phyloP scores from a whole-genome alignment of 2,113 vertebrate species.

The Chloropsis cyanopogon region DNA sequence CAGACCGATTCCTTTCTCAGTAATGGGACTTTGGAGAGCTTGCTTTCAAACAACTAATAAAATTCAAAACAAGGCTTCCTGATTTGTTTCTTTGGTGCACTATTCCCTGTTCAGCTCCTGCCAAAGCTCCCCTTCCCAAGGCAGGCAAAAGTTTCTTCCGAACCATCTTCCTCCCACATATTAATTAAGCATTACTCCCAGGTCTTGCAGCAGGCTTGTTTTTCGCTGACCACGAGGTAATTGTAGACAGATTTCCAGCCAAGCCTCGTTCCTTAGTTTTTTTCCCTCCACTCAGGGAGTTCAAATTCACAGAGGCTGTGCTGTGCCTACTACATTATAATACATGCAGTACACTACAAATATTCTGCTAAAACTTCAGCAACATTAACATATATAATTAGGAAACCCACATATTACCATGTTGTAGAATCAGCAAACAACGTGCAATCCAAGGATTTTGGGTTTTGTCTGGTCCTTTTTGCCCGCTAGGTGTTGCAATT shows the following conservation, averaged over 20 bases:
- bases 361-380: background rate
- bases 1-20: background rate
- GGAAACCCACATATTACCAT: background rate
- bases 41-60: conserved; percentile 15
- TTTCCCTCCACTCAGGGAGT: background rate
- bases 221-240: background rate
- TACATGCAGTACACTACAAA: background rate
- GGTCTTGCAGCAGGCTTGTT: background rate
- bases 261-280: background rate
- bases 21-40: conserved; percentile 10
- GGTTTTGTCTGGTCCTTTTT: conserved; percentile 7
- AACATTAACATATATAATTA: background rate
- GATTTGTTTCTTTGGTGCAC: background rate
- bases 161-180: background rate
- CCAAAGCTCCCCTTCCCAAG: conserved; percentile 4
- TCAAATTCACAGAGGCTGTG: background rate
- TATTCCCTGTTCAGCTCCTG: background rate
- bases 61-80: conserved; percentile 18
- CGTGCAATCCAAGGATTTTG: background rate
- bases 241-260: background rate
- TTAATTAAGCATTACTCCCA: background rate
- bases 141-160: background rate
- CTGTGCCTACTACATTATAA: background rate
- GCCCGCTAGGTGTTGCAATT: conserved; percentile 65
- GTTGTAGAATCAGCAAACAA: conserved; percentile 15